Evolutionary conservation across 2,113 vertebrate species (phyloP), one percentile per base, ranked within the genome.

Genomic region (Hippocampus comes): DNA sequence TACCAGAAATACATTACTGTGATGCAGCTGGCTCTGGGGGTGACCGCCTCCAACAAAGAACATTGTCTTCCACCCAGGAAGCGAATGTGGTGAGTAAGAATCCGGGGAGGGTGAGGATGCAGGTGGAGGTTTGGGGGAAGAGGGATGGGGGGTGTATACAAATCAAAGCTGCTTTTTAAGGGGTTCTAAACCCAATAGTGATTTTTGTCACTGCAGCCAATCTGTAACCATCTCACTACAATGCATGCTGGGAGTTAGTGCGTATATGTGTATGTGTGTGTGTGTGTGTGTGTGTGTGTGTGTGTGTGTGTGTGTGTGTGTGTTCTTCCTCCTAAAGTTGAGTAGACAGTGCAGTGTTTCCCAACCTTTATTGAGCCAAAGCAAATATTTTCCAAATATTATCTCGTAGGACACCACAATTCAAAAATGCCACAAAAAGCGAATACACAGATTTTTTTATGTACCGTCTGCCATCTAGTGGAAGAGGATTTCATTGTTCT

Each of bases 1-100:
- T 98, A 98, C 90, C 96, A 98, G 95, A 96, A 98, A 92, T 98
- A 98, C 94, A 96, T 98, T 93, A 98, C 96, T 92, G 96, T 98
- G 90, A 94, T 98, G 95, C 96, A 98, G 94, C 95, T 98, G 94
- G 96, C 96, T 93, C 93, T 98, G 91, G 96, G 96, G 93, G 95
- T 98, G 93, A 97, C 96, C 90, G 95, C 96, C 91, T 93, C 91
- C 93, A 98, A 98, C 95, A 94, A 96, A 94, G 94, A 95, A 90
- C 95, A 94, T 89, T 94, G 96, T 80, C 94, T 98, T 93, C 96
- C 96, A 89, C 93, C 95, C 88, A 97, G 95, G 93, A 93, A 96
- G 93, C 94, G 91, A 92, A 94, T 98, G 92, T 98, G 96, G 96
- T 98, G 94, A 98, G 96, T 94, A 90, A 89, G 87, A 88, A 86